Base-by-base conservation (phyloP, 2,888 invertebrate genomes). In the Chironomus riparius region DNA sequence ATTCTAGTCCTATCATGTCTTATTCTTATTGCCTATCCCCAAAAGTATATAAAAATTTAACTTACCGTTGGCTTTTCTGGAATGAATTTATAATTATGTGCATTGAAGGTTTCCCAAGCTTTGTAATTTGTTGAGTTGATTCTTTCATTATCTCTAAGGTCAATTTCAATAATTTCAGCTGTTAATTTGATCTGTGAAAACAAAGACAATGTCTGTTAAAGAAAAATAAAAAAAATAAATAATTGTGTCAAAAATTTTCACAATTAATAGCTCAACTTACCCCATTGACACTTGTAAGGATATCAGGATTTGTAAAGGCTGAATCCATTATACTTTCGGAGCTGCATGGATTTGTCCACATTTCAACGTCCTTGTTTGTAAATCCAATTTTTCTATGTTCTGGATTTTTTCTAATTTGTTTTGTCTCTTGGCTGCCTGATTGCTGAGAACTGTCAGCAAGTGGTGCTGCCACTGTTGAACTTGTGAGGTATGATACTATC, bases 51-150 rank as follows among this genome's bases (percentile, higher is more conserved):
- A 12, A 4, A 15, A 68, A 50, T 28, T 10, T 13, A 68, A 74
- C 74, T 74, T 22, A 74, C 74, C 21, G 47, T 47, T 47, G 74
- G 65, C 4, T 22, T 6, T 12, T 24, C 15, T 12, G 72, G 72
- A 13, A 73, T 2, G 18, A 73, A 73, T 21, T n/a, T 13, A 38
- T 61, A 73, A 13, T 15, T 6, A 2, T 62, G 15, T 3, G 28
- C 24, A n/a, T 73, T 18, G 18, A 73, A 73, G 2, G 4, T 0
- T 5, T 61, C 62, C 28, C 28, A 73, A 2, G 47, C 56, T n/a
- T 24, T 15, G 0, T 24, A n/a, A 21, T 47, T 47, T 22, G 56
- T 47, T 13, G 56, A 21, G 24, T 71, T 71, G 56, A 71, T 71
- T 50, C 13, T 47, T 4, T 71, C 21, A 22, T 15, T 15, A 3